Evolutionary conservation across 64 coral and sea anemone species (phyloP).

Genomic region (Stichodactyla mertensii): DNA sequence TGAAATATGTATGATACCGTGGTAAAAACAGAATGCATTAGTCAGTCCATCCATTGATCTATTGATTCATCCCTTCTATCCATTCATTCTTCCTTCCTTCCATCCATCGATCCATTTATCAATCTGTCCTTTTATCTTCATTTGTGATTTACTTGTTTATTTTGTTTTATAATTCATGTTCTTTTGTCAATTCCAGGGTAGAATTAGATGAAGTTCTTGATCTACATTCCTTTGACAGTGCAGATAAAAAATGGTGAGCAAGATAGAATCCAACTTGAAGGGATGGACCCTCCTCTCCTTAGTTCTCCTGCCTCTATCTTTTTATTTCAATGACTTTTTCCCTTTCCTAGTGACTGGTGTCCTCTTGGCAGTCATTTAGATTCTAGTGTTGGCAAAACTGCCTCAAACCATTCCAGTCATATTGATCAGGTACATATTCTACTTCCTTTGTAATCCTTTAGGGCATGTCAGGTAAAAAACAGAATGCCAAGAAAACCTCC

Average conservation of each 20-base stretch:
- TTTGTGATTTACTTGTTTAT: not conserved
- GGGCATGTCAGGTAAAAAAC: too few species aligned
- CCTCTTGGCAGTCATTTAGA: slow-evolving; percentile 24
- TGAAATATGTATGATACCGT: not conserved
- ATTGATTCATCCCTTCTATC: not conserved
- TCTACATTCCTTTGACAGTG: slow-evolving; percentile 59
- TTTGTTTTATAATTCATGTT: not conserved
- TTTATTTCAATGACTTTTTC: not conserved
- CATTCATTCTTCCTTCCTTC: not conserved
- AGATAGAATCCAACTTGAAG: too few species aligned
- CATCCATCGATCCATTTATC: not conserved
- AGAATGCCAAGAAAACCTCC: too few species aligned
- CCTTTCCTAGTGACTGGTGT: slow-evolving; percentile 16
- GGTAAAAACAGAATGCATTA: too few species aligned
- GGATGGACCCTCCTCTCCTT: not conserved
- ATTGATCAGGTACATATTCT: slow-evolving; percentile 14
- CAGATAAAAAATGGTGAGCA: slow-evolving; percentile 26
- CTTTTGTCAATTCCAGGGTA: slow-evolving; percentile 12
- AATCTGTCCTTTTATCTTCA: not conserved
- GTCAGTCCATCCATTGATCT: too few species aligned
- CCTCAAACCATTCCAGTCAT: not conserved
- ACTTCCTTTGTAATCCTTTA: not conserved
- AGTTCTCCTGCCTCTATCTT: not conserved
- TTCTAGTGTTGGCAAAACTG: not conserved
- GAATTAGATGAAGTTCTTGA: slow-evolving; percentile 50